Conservation (phyloP, 2,888 invertebrate genomes). For the Habroteleia sp. region DNA sequence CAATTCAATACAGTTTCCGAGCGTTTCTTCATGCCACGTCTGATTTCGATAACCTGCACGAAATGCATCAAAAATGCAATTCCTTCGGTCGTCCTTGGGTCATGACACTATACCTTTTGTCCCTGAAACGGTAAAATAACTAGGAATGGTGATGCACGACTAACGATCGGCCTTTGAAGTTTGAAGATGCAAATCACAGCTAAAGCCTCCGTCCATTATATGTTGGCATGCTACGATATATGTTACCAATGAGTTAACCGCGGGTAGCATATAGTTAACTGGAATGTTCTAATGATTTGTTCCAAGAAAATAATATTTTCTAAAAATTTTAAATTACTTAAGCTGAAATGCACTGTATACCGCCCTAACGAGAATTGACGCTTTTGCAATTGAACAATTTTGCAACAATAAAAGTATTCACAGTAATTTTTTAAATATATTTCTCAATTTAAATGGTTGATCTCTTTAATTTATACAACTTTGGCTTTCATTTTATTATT, state of each 20-base stretch:
- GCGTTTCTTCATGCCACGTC: conserved; percentile 4
- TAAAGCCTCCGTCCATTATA: conserved; percentile 52
- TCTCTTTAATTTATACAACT: too few species aligned
- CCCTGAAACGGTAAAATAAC: conserved; percentile 50
- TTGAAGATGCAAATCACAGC: conserved; percentile 59
- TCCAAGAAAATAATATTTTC: conserved; percentile 17
- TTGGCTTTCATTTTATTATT: too few species aligned
- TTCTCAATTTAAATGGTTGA: too few species aligned
- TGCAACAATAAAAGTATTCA: too few species aligned
- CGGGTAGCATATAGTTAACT: too few species aligned
- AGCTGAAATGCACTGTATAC: too few species aligned
- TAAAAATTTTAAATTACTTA: too few species aligned
- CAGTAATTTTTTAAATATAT: too few species aligned
- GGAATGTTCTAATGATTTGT: conserved; percentile 79
- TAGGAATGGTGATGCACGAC: conserved; percentile 37
- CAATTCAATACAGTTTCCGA: conserved; percentile 17
- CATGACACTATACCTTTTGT: conserved; percentile 30
- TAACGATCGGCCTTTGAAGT: conserved; percentile 54
- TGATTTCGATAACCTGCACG: conserved; percentile 48
- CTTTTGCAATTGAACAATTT: too few species aligned
- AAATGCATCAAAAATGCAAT: conserved; percentile 42
- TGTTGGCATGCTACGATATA: conserved; percentile 68
- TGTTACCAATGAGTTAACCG: conserved; percentile 77
- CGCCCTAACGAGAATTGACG: too few species aligned
- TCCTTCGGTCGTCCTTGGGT: conserved; percentile 32